A percentile compares a stretch with the other conserved stretches of the same genome.
Conservation (phyloP, 2,888 invertebrate species). For the Orthosia gracilis region DNA sequence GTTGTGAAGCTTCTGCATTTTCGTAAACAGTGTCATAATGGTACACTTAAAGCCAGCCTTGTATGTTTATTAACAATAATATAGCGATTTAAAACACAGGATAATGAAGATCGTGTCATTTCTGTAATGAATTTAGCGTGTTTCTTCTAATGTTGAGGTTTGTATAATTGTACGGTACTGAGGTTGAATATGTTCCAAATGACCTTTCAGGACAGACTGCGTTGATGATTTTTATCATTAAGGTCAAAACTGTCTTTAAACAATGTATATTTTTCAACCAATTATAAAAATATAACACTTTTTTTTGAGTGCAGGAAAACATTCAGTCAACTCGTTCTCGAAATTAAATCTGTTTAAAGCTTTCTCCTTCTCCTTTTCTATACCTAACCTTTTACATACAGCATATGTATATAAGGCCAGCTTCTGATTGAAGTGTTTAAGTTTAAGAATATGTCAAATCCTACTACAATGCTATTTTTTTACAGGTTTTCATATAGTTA, state of each 20-base stretch:
- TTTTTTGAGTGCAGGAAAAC: too few species aligned
- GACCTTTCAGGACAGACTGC: constrained; percentile 38
- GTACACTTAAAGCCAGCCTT: constrained; percentile 64
- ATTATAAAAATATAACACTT: background rate
- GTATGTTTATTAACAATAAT: constrained; percentile 66
- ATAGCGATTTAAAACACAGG: constrained; percentile 55
- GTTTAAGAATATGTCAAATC: too few species aligned
- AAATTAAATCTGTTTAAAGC: too few species aligned
- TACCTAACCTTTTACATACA: too few species aligned
- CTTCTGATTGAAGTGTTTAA: too few species aligned
- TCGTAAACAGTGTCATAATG: constrained; percentile 37
- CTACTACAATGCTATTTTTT: too few species aligned
- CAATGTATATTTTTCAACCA: background rate
- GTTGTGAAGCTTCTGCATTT: constrained; percentile 18
- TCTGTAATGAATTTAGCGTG: constrained; percentile 59
- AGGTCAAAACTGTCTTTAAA: background rate
- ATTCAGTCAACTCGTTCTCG: too few species aligned
- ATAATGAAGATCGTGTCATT: constrained; percentile 62
- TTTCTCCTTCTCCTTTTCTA: too few species aligned
- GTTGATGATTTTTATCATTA: background rate
- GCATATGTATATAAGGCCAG: too few species aligned
- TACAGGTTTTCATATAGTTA: too few species aligned
- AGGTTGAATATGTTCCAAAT: constrained; percentile 24
- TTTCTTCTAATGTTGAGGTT: constrained; percentile 58
- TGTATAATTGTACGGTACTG: constrained; percentile 34